A percentile compares a stretch with the other conserved stretches of the same genome.
Evolutionary conservation across 2,113 vertebrate genomes (phyloP).

Genomic region (Eupsittula cactorum): DNA sequence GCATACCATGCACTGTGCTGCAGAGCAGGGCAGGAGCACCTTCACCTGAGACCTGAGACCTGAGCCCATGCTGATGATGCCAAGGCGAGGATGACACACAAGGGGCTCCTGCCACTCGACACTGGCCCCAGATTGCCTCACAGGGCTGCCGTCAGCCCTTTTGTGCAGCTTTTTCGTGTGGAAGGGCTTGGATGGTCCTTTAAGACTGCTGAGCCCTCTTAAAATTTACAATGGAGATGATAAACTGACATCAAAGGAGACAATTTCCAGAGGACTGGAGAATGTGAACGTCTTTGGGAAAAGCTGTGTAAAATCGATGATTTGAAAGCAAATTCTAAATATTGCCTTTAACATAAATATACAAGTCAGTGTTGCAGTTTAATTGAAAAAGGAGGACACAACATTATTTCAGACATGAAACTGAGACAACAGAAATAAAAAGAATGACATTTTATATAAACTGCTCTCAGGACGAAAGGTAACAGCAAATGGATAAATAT

Average conservation of each 20-base stretch:
- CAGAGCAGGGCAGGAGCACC: not conserved
- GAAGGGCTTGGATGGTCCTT: not conserved
- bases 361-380: not conserved
- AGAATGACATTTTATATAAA: not conserved
- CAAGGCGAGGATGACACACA: not conserved
- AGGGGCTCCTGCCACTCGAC: accelerated
- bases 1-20: not conserved
- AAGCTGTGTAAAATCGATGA: not conserved
- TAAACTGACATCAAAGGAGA: conserved; percentile 1
- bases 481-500: not conserved
- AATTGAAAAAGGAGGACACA: not conserved
- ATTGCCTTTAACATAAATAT: not conserved
- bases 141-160: not conserved
- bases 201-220: not conserved
- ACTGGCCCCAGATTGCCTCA: not conserved
- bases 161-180: not conserved
- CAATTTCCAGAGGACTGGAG: not conserved
- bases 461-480: not conserved
- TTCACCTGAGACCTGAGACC: not conserved
- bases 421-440: not conserved
- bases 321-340: not conserved
- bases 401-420: not conserved
- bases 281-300: not conserved
- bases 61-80: not conserved
- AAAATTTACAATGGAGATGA: not conserved